Base-by-base conservation (phyloP, 2,888 invertebrate species). In the Cerceris rybyensis region DNA sequence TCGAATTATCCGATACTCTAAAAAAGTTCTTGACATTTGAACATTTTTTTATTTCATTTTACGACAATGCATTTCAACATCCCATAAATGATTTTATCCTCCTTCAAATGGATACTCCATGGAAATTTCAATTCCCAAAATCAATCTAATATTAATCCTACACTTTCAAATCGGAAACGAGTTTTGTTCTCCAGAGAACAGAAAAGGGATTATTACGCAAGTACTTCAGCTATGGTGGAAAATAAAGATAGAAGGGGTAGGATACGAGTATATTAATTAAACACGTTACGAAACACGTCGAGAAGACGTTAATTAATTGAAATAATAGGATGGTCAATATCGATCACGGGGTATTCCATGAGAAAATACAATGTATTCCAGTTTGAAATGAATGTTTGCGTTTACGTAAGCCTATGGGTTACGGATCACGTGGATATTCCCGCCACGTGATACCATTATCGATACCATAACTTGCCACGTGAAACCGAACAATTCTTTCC, bases 251-350 rank as follows among this genome's bases (percentile, higher is more conserved):
- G 42, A 61, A 50, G 42, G 4, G 17, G 2, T 16, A 14, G 8
- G 14, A 17, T 42, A 39, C 54, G 17, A 52, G 16, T 52, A 63
- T 50, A 28, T 75, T 66, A 78, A 78, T 78, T 78, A 70, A 78
- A 70, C 58, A 54, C 55, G 58, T 78, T 78, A 75, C 69, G 77
- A 66, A 75, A 78, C 65, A n/a, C 28, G 7, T 14, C 8, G n/a
- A 7, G 39, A 17, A 7, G n/a, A 28, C n/a, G 75, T 70, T 75
- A 78, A 78, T 78, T 78, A 78, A 75, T 70, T 67, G 58, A 55
- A 70, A 67, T 75, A 78, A 70, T 74, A 74, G 70, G 63, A 70
- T 16, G 75, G 52, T 68, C 55, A 13, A 55, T n/a, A 41, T 66
- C 52, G 77, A 70, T 70, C 75, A 41, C 61, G 52, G 7, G 69